Evolutionary conservation across 2,113 vertebrate species (phyloP), one percentile per base, ranked within the genome.

Genomic region (Macquaria australasica): DNA sequence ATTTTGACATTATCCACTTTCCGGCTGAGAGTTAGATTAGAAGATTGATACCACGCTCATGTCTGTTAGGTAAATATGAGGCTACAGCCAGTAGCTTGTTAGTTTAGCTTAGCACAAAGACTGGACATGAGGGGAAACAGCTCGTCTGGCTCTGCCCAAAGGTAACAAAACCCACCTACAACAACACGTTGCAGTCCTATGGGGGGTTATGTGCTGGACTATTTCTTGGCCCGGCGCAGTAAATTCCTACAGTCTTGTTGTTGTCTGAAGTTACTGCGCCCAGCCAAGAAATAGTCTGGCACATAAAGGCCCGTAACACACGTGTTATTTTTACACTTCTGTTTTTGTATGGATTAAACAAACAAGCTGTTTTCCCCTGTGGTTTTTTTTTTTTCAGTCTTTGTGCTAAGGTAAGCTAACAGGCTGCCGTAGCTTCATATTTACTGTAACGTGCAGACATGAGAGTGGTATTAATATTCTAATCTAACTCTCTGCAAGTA

Each of bases 401-500:
- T 50, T 59, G 62, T 79, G 34, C 68, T 31, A 74, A 73, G 28
- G 63, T 51, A 59, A 63, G n/a, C 16, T 59, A 50, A 67, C 23
- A 2, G 6, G 31, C 37, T 25, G 6, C n/a, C 37, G 5, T 39
- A n/a, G 4, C 41, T 37, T 64, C 2, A 43, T 31, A 10, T 18
- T 39, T 25, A 25, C 43, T 50, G 23, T 39, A 9, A 6, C 1
- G 1, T 34, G 23, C 25, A 50, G n/a, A 62, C 6, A 48, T 28
- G 6, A 59, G n/a, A 43, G 12, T 25, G 0, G 23, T 18, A 68
- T 60, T 55, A 73, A 59, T 45, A n/a, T 31, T n/a, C 2, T 55
- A 39, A 39, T 51, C 63, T n/a, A 7, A 55, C 34, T 56, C 34
- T 62, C 8, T 1, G 18, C 9, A 41, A 58, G n/a, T 11, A 43